Base-by-base conservation (phyloP, 2,888 invertebrate genomes). In the Polyommatus icarus region DNA sequence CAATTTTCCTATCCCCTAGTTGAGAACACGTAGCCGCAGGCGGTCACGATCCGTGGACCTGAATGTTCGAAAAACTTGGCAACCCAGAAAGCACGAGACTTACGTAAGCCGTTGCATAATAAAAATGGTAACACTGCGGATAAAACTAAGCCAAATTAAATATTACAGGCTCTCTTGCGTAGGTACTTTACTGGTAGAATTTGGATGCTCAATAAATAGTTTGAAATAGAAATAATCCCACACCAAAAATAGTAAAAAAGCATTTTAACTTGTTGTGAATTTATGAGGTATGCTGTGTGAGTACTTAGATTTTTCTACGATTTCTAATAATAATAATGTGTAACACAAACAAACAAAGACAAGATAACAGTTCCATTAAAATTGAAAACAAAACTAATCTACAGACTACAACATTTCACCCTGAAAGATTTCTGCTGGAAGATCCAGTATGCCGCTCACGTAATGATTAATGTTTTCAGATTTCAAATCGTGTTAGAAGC, bases 41-140 rank as follows among this genome's bases (percentile, higher is more conserved):
- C 71, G 71, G 71, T 77, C 77, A 77, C 77, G 77, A 77, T 20
- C 57, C 71, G 24, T 18, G 73, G 80, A 80, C 81, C 81, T 75
- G 78, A 78, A 54, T 75, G 76, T 78, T 77, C 78, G 77, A 78
- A 79, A 81, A 80, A 80, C 81, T 81, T 81, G 81, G 81, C 81
- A 81, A 72, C 77, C 79, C 78, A 78, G 77, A 77, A 79, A 73
- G 61, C 40, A 29, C 1, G 5, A 15, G 54, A 54, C 75, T 75
- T 75, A 75, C 29, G 29, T 75, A 75, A 75, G 50, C 29, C 75
- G 29, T 75, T 75, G 75, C 75, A 75, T 75, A 75, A 54, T 75
- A 75, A 75, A 75, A 75, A 75, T 24, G 6, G 50, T 50, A 75
- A 75, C 75, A 75, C 75, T 75, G 75, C 75, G 29, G 75, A 54